Base-by-base conservation (phyloP, 2,113 vertebrate species). In the Psettodes erumei region DNA sequence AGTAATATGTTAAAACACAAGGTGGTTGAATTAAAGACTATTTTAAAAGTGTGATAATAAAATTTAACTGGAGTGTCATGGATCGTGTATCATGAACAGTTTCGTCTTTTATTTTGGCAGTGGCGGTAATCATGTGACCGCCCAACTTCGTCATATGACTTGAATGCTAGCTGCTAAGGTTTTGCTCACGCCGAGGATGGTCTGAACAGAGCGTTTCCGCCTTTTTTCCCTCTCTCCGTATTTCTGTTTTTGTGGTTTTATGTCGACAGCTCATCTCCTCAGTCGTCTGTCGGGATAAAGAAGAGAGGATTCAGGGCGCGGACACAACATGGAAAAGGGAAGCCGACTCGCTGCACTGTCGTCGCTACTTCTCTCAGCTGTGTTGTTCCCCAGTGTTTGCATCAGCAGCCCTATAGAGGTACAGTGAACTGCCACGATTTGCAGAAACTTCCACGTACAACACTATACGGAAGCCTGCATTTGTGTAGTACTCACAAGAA, bases 91-190 rank as follows among this genome's bases (percentile, higher is more conserved):
- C n/a, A n/a, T n/a, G n/a, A n/a, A 25, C 13, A 28, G 10, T 23
- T 43, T 71, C 30, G 8, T 12, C 43, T 79, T 75, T 68, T 47
- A 51, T 75, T 71, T 75, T 69, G 62, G 5, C 19, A 0, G 4
- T 21, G 6, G 23, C 45, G 5, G 3, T 1, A 1, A 58, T 86
- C 88, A 88, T 5, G 79, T 87, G 86, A 78, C 69, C 62, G 0
- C 15, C 38, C 54, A 6, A 4, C 8, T 30, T 23, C 27, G 42
- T 87, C 89, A 89, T 27, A 33, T 88, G 84, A 76, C 19, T 16
- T 0, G 2, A 21, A 3, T 1, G 23, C 6, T 19, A 5, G 5
- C 1, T 0, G 5, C 23, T 23, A 16, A 2, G 3, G 1, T 21
- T n/a, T 23, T 8, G 8, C 3, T 28, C n/a, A n/a, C 15, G 1